These are phyloP conservation scores for Bubo bubo DNA, from an alignment of 2,113 vertebrate species.

Conservation along the genomic window DNA sequence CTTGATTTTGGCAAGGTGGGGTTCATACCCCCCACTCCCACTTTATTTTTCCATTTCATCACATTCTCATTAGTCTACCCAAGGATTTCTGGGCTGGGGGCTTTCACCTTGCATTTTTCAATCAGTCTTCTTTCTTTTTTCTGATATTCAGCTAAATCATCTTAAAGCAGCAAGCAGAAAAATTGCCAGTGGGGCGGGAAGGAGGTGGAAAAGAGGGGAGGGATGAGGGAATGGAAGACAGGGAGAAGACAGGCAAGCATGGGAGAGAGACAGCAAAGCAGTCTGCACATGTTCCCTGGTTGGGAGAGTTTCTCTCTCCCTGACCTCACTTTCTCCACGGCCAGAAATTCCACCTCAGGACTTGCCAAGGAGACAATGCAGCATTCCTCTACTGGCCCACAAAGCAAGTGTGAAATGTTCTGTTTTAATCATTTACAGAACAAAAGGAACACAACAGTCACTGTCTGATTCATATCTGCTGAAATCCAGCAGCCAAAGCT, in stretches of 20 bases:
- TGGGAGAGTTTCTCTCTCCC: conserved; percentile 19
- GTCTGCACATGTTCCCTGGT: neutral
- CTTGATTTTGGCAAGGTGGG: neutral
- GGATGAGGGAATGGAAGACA: conserved; percentile 20
- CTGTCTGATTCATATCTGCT: conserved; percentile 27
- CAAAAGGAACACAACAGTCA: conserved; percentile 39
- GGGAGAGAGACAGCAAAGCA: neutral
- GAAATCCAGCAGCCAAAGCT: conserved; percentile 9
- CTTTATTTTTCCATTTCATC: neutral
- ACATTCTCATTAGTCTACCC: neutral
- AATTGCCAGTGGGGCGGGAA: neutral
- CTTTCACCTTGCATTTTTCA: neutral
- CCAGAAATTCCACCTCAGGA: conserved; percentile 23
- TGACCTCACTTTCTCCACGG: conserved; percentile 54
- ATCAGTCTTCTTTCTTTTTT: neutral
- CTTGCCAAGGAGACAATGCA: conserved; percentile 33
- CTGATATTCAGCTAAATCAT: neutral
- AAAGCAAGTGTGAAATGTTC: conserved; percentile 54
- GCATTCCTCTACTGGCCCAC: conserved; percentile 17
- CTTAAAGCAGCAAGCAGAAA: neutral
- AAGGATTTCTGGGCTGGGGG: neutral
- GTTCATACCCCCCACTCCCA: neutral
- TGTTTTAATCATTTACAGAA: conserved; percentile 53
- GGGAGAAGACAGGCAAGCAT: neutral
- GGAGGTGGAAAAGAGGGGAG: neutral